Percentiles rank a stretch among this genome's conserved stretches.
Conservation (phyloP, 2,797 vertebrate species). For the Rousettus madagascariensis region DNA sequence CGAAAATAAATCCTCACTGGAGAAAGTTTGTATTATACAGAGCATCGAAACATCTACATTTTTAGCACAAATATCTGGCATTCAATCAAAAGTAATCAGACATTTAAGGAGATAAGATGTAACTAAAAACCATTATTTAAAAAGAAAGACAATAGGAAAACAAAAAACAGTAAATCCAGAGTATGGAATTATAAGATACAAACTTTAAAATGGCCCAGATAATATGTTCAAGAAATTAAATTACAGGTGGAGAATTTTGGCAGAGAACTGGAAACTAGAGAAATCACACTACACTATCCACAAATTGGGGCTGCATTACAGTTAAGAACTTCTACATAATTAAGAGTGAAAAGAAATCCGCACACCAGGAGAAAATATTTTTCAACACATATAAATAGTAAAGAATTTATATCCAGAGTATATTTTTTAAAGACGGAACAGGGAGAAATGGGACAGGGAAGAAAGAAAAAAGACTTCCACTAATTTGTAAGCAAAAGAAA, state of each 20-base stretch:
- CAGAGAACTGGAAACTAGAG: not conserved
- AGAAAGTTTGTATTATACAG: not conserved
- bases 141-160: not conserved
- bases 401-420: not conserved
- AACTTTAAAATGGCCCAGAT: slow-evolving; percentile 5
- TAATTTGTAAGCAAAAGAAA: not conserved
- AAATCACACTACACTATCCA: not conserved
- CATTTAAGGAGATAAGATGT: not conserved
- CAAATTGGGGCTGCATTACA: not conserved
- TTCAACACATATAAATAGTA: not conserved
- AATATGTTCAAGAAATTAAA: slow-evolving; percentile 42
- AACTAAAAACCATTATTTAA: slow-evolving; percentile 13
- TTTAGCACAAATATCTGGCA: slow-evolving; percentile 32
- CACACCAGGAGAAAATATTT: slow-evolving; percentile 22
- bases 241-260: not conserved
- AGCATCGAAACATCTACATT: slow-evolving; percentile 3
- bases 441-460: not conserved
- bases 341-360: slow-evolving; percentile 30
- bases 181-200: not conserved
- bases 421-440: slow-evolving; percentile 28
- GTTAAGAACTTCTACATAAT: not conserved
- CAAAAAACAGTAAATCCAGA: not conserved
- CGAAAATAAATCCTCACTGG: slow-evolving; percentile 27
- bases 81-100: slow-evolving; percentile 32
- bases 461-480: not conserved